Conservation (phyloP, 2,888 invertebrate species). For the Sarcophaga rosellei region DNA sequence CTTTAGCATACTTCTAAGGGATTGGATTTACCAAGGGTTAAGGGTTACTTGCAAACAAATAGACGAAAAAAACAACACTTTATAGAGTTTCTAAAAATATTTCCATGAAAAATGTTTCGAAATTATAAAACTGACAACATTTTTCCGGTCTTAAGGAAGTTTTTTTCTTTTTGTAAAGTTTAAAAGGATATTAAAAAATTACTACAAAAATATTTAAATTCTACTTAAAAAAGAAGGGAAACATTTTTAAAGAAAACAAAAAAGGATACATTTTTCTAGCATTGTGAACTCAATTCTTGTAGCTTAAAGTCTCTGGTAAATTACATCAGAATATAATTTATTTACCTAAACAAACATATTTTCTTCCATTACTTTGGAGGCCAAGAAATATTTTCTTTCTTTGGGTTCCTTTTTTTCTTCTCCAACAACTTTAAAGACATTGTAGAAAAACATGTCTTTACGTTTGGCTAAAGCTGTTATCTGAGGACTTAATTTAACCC, state of each 20-base stretch:
- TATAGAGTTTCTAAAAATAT: no score
- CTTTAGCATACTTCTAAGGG: no score
- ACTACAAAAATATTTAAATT: neutral
- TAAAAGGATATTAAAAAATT: no score
- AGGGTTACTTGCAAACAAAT: no score
- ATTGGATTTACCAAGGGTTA: no score
- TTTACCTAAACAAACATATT: neutral
- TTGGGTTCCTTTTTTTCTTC: neutral
- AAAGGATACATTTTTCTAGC: neutral
- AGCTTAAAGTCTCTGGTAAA: neutral
- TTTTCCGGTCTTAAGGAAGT: no score
- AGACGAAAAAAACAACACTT: no score
- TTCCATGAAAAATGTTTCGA: no score
- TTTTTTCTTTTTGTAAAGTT: no score
- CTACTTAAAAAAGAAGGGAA: neutral
- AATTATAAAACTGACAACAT: no score
- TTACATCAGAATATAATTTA: conserved; percentile 7
- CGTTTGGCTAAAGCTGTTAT: conserved; percentile 9
- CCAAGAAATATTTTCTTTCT: neutral
- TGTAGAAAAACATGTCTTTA: neutral
- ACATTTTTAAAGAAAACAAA: neutral
- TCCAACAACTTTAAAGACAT: neutral
- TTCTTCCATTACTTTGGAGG: no score
- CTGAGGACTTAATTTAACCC: conserved; percentile 29
- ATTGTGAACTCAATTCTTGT: neutral